Conservation (phyloP, 2,888 invertebrate species). For the Bombylius major region DNA sequence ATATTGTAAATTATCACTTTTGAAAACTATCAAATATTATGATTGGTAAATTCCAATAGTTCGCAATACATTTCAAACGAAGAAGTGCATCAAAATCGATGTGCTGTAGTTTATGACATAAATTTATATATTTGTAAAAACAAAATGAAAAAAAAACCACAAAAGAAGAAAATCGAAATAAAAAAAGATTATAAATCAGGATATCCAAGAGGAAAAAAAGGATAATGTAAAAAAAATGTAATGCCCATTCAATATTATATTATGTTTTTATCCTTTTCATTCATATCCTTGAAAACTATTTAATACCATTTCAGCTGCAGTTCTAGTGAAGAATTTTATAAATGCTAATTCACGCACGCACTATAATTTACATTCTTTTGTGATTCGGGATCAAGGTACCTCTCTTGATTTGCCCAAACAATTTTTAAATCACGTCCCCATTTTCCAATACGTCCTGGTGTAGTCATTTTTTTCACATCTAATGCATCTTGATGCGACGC, state of each 20-base stretch:
- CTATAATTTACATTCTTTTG: conserved; percentile 1
- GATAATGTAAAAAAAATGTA: conserved; percentile 17
- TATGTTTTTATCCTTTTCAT: conserved; percentile 17
- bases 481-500: conserved; percentile 22
- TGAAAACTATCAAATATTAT: conserved; percentile 24
- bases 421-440: conserved; percentile 26
- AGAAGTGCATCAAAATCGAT: conserved; percentile 24
- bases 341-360: conserved; percentile 24
- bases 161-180: no score
- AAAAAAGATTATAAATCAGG: no score
- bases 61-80: conserved; percentile 26
- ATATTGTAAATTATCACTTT: conserved; percentile 19
- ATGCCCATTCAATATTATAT: conserved; percentile 25
- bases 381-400: conserved; percentile 13
- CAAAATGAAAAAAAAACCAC: not conserved
- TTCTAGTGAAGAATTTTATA: conserved; percentile 22
- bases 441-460: conserved; percentile 21
- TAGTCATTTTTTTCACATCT: conserved; percentile 22
- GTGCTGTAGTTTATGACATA: conserved; percentile 21
- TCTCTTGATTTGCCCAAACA: conserved; percentile 25
- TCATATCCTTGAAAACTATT: conserved; percentile 18
- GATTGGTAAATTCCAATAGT: conserved; percentile 24
- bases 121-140: conserved; percentile 17
- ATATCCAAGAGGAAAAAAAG: no score
- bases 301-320: conserved; percentile 21